Evolutionary conservation across 2,113 vertebrate species (phyloP), one percentile per base, ranked within the genome.

Genomic region (Ctenomys sociabilis): DNA sequence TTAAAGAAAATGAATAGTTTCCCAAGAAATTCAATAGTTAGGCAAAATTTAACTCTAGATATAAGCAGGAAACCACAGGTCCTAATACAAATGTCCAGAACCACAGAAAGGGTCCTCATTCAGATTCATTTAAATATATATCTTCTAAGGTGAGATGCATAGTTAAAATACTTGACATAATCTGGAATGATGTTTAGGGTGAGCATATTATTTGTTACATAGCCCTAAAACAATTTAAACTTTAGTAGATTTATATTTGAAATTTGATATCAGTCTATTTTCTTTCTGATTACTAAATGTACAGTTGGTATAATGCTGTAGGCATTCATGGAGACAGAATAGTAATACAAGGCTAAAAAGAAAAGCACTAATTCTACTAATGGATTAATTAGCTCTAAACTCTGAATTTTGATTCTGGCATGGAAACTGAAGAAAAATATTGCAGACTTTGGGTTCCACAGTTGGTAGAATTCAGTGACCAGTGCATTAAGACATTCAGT

Each of bases 1-100:
- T 81, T 93, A 54, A 52, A 73, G 59, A 85, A 96, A 94, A 78
- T 24, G 37, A 61, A 35, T 40, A 13, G 12, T 68, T 89, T 52
- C 30, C 19, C 45, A 45, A 59, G 73, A 86, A 86, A 80, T 30
- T 43, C 7, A 72, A 70, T 19, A 49, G 5, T 59, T 30, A 80
- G 40, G 90, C 43, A 88, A 83, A 49, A 83, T 72, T 80, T 84
- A 57, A 12, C 52, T 81, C 4, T 21, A 85, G 59, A 13, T 14
- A 59, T 26, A n/a, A 87, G 43, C 90, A 94, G 43, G 52, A 73
- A 73, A 16, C 2, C 22, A 19, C 14, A 78, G 4, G 77, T 35
- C 21, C 12, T 90, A 57, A 40, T 1, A 5, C 16, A 35, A 78
- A 64, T 16, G 45, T 24, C 45, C 49, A 83, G 77, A 84, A 54